A percentile compares a stretch with the other conserved stretches of the same genome.
phyloP scores from a whole-genome alignment of 1,140 invertebrate genomes.

The Drosophila mauritiana region DNA sequence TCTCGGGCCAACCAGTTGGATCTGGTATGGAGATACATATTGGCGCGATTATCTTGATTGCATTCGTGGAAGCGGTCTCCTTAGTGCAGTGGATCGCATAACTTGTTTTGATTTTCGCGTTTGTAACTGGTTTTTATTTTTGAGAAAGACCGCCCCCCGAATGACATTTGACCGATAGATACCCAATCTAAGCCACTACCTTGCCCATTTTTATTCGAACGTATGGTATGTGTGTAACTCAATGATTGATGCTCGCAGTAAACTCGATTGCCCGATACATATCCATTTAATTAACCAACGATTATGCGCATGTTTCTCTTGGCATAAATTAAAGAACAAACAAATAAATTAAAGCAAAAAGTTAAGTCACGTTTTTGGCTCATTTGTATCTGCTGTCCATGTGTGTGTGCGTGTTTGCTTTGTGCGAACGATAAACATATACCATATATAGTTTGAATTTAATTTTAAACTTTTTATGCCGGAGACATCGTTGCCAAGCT shows the following conservation, averaged over 20 bases:
- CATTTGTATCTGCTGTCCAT: slow-evolving; percentile 34
- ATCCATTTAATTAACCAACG: slow-evolving; percentile 30
- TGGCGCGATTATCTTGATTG: slow-evolving; percentile 42
- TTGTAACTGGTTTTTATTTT: slow-evolving; percentile 38
- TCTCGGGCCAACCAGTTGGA: slow-evolving; percentile 48
- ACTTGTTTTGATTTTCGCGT: slow-evolving; percentile 29
- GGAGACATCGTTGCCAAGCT: slow-evolving; percentile 47
- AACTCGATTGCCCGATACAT: slow-evolving; percentile 39
- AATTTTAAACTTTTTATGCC: slow-evolving; percentile 48
- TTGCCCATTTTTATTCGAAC: slow-evolving; percentile 10
- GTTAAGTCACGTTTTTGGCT: slow-evolving; percentile 77
- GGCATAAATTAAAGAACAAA: slow-evolving; percentile 64
- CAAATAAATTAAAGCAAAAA: slow-evolving; percentile 44
- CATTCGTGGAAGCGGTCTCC: slow-evolving; percentile 35
- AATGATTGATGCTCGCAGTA: slow-evolving; percentile 21
- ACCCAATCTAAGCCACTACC: no score
- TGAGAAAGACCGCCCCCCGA: background rate
- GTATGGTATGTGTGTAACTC: no score
- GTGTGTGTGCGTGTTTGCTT: slow-evolving; percentile 1
- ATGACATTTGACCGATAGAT: slow-evolving; percentile 44
- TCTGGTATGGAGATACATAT: slow-evolving; percentile 34
- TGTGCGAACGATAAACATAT: slow-evolving; percentile 35
- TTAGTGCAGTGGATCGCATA: slow-evolving; percentile 30
- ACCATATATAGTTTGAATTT: slow-evolving; percentile 22
- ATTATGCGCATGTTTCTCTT: slow-evolving; percentile 40